Percentiles rank a stretch among this genome's conserved stretches.
Evolutionary conservation across 2,113 vertebrate genomes (phyloP).

Genomic region (Vulpes ferrilata): DNA sequence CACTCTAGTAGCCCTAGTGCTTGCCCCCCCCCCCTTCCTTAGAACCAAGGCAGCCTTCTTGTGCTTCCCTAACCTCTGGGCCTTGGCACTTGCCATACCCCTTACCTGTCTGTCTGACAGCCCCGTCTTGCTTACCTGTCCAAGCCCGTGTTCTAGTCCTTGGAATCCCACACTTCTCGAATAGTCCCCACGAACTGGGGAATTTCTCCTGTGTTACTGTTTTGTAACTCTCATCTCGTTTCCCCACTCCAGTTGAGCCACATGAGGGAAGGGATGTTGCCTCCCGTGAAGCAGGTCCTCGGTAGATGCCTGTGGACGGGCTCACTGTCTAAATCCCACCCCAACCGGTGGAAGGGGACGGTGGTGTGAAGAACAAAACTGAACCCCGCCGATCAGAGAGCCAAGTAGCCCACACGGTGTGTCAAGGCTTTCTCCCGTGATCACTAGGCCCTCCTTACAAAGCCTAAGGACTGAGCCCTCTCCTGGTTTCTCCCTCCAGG

Average conservation of each 20-base stretch:
- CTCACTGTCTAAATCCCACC: background rate
- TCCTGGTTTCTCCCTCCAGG: background rate
- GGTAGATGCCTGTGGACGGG: background rate
- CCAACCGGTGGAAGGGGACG: background rate
- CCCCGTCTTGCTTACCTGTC: background rate
- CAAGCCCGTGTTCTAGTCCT: background rate
- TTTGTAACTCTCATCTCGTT: conserved; percentile 1
- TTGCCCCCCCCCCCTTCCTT: fast-evolving
- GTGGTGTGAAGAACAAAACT: background rate
- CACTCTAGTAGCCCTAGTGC: background rate
- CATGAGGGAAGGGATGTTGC: background rate
- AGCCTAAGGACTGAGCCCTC: background rate
- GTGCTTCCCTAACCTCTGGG: background rate
- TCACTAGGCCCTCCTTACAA: background rate
- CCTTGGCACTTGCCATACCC: fast-evolving
- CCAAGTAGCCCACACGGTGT: no score
- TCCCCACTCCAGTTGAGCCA: background rate
- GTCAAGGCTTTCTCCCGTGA: background rate
- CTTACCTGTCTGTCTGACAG: background rate
- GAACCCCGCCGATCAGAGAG: background rate
- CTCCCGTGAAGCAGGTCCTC: background rate
- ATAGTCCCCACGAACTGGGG: background rate
- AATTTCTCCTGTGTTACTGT: background rate
- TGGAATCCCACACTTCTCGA: background rate
- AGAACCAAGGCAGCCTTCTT: background rate